A percentile compares a stretch with the other conserved stretches of the same genome.
phyloP scores from a whole-genome alignment of 2,888 invertebrate species.

The Calephelis perditalis region DNA sequence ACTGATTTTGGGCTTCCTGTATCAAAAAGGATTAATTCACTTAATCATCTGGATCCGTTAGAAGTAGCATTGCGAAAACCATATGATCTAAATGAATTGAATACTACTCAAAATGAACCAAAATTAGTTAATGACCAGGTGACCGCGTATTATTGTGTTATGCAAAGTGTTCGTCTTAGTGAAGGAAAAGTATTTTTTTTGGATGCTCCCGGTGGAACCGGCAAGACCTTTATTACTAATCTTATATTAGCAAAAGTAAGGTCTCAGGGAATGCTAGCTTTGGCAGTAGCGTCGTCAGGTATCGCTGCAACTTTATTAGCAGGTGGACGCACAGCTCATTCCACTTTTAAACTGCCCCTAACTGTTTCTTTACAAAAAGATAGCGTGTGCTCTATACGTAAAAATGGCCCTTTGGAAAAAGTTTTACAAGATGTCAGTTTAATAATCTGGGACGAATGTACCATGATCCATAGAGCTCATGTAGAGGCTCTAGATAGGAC shows the following conservation, averaged over 20 bases:
- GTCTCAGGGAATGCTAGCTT: slow-evolving; percentile 20
- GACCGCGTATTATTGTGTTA: slow-evolving; percentile 28
- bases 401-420: slow-evolving; percentile 30
- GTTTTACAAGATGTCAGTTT: slow-evolving; percentile 27
- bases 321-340: slow-evolving; percentile 28
- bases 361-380: slow-evolving; percentile 24
- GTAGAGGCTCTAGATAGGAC: slow-evolving; percentile 32
- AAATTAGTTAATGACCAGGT: slow-evolving; percentile 33
- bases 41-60: slow-evolving; percentile 24
- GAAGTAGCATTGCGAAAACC: slow-evolving; percentile 30
- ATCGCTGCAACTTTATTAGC: slow-evolving; percentile 26
- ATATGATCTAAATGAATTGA: slow-evolving; percentile 27
- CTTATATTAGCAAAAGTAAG: slow-evolving; percentile 27
- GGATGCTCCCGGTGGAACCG: slow-evolving; percentile 4
- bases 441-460: slow-evolving; percentile 31
- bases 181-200: slow-evolving; percentile 25
- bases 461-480: slow-evolving; percentile 20
- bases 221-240: slow-evolving; percentile 25
- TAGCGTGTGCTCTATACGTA: slow-evolving; percentile 27
- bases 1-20: slow-evolving; percentile 32
- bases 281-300: slow-evolving; percentile 23
- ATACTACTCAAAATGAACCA: slow-evolving; percentile 33
- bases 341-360: slow-evolving; percentile 26
- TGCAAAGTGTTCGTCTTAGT: slow-evolving; percentile 28
- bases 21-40: slow-evolving; percentile 7